Evolutionary conservation across 2,888 invertebrate genomes (phyloP).

Genomic region (Tipula vernalis): DNA sequence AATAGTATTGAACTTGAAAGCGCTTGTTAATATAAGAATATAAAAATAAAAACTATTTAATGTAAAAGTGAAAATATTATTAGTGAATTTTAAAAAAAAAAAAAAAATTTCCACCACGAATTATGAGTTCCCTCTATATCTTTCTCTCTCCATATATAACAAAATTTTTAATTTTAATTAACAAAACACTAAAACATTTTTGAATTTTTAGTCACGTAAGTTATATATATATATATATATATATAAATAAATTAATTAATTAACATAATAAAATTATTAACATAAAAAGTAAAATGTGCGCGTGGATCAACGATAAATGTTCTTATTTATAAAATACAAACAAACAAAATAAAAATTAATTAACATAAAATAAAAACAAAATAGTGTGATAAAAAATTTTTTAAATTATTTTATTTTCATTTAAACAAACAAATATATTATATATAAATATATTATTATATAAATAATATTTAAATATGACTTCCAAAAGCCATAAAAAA

Average conservation of each 20-base stretch:
- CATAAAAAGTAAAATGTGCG: slow-evolving; percentile 15
- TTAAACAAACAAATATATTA: background rate
- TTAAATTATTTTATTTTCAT: background rate
- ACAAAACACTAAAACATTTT: slow-evolving; percentile 10
- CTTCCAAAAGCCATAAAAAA: background rate
- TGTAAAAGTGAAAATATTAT: background rate
- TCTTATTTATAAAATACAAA: slow-evolving; percentile 6
- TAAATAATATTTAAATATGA: background rate
- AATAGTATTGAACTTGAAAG: slow-evolving; percentile 69
- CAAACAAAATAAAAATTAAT: background rate
- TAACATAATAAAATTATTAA: background rate
- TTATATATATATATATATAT: slow-evolving; percentile 9
- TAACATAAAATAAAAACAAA: background rate
- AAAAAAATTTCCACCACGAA: background rate
- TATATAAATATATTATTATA: background rate
- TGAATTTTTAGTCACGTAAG: background rate
- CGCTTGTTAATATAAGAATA: slow-evolving; percentile 44
- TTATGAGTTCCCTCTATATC: slow-evolving; percentile 5
- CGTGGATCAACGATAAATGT: slow-evolving; percentile 18
- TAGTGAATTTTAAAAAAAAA: background rate
- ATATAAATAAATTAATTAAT: slow-evolving; percentile 6
- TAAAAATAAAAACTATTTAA: slow-evolving; percentile 6
- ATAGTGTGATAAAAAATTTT: background rate
- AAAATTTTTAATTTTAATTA: slow-evolving; percentile 4
- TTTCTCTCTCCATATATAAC: slow-evolving; percentile 8